Percentiles rank a stretch among this genome's conserved stretches.
These are phyloP conservation scores for Campoletis sonorensis DNA, from an alignment of 1,140 invertebrate species.

Conservation along the genomic window DNA sequence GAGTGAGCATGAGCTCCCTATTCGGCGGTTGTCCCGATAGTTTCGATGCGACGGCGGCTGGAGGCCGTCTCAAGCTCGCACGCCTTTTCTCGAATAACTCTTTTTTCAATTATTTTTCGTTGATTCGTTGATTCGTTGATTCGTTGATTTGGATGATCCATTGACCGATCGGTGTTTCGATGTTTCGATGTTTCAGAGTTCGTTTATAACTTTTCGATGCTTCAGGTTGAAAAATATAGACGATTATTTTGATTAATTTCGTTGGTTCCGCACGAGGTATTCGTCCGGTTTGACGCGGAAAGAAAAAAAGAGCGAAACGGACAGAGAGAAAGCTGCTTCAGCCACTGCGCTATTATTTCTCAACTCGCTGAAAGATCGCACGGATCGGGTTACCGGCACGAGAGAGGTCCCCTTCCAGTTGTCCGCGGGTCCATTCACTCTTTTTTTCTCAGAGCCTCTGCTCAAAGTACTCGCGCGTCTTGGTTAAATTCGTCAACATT, in stretches of 20 bases:
- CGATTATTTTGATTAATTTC: no score
- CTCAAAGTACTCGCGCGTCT: neutral
- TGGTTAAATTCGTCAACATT: neutral
- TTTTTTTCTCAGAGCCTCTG: constrained; percentile 7
- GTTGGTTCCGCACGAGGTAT: neutral
- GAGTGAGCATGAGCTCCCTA: neutral
- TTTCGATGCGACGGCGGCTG: neutral
- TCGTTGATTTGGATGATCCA: no score
- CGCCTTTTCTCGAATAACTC: neutral
- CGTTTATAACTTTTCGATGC: no score
- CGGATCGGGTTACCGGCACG: constrained; percentile 59
- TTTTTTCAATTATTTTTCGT: neutral
- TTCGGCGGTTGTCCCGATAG: neutral
- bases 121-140: no score
- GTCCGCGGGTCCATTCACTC: constrained; percentile 43
- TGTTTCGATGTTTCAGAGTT: no score
- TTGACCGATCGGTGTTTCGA: no score
- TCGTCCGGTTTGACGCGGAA: neutral
- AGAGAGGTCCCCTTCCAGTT: constrained; percentile 23
- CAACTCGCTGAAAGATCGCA: constrained; percentile 51
- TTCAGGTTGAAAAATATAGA: no score
- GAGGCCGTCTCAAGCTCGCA: neutral
- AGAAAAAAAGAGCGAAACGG: neutral
- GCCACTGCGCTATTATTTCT: constrained; percentile 35
- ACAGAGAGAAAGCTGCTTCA: neutral